These are phyloP conservation scores for Pogonus chalceus DNA, from an alignment of 1,140 invertebrate genomes.

Conservation along the genomic window DNA sequence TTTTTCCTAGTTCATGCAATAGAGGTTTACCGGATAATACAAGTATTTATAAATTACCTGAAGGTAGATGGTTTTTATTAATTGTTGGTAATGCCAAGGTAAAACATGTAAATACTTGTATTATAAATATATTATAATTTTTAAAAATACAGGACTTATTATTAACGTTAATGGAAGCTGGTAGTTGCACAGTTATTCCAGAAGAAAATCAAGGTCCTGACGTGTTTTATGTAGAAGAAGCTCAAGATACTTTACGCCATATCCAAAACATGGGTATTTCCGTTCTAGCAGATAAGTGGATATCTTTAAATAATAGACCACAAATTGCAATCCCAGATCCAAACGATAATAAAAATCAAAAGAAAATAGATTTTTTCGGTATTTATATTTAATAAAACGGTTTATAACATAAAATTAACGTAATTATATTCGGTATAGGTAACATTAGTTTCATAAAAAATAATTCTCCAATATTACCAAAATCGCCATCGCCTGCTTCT, in stretches of 20 bases:
- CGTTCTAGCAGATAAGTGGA: slow-evolving; percentile 49
- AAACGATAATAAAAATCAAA: slow-evolving; percentile 14
- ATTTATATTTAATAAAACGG: not conserved
- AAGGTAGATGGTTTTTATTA: slow-evolving; percentile 59
- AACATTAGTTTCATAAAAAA: not conserved
- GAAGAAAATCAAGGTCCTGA: slow-evolving; percentile 44
- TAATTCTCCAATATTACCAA: not conserved
- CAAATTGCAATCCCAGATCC: slow-evolving; percentile 28
- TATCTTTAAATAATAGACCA: slow-evolving; percentile 43
- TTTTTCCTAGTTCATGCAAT: slow-evolving; percentile 45
- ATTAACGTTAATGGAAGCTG: slow-evolving; percentile 61
- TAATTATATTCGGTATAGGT: not conserved
- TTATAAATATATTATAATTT: not conserved
- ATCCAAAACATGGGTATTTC: slow-evolving; percentile 54
- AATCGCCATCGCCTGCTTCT: slow-evolving; percentile 8
- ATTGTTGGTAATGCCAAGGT: slow-evolving; percentile 62
- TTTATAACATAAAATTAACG: not conserved
- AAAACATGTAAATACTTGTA: no score
- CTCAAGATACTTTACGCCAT: slow-evolving; percentile 55
- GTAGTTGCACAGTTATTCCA: slow-evolving; percentile 37
- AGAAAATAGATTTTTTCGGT: slow-evolving; percentile 23
- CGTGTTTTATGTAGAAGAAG: slow-evolving; percentile 55
- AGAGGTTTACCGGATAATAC: slow-evolving; percentile 20
- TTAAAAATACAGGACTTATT: slow-evolving; percentile 42
- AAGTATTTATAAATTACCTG: slow-evolving; percentile 35